Evolutionary conservation across 2,113 vertebrate genomes (phyloP), one percentile per base, ranked within the genome.

Genomic region (Benthochromis sp.): DNA sequence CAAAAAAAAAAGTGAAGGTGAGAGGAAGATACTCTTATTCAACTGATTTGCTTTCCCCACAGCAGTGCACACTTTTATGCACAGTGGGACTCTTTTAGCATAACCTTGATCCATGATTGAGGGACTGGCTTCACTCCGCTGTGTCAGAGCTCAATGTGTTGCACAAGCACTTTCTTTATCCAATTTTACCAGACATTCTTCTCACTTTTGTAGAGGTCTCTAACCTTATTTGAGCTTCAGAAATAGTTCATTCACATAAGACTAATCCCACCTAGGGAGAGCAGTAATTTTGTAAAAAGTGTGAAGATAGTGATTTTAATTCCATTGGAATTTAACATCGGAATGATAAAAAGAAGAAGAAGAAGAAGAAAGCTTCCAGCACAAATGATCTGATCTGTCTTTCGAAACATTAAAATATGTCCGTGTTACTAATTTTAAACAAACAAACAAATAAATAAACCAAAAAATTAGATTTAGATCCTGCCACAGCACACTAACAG

Each of bases 61-160:
- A 29, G 71, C 29, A 2, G 50, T 53, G 63, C 85, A 54, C 79
- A 82, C 76, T 90, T 91, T 90, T 86, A 81, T 88, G 38, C 88
- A 84, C 86, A 89, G 89, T 63, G 53, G 69, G 79, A 50, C 63
- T 84, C 73, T 90, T 90, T 88, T 50, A 87, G 80, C 50, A 71
- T 63, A 86, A 89, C 73, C 92, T 89, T 91, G 83, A 91, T 90
- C 81, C 63, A 59, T 89, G 93, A 90, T 80, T 90, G 87, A 92
- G 66, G 73, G 45, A 40, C 85, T 92, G 84, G 80, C 80, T 90
- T 92, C 78, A 83, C 38, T 92, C 81, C 13, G 5, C 81, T 86
- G 79, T 92, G 82, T 89, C 89, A 87, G 63, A 86, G 89, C 84
- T 88, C 38, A 85, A 83, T 85, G 86, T 86, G 79, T 81, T 88